Percentiles rank a stretch among this genome's conserved stretches.
Evolutionary conservation across 2,888 invertebrate species (phyloP).

Genomic region (Cremastinae sp.): DNA sequence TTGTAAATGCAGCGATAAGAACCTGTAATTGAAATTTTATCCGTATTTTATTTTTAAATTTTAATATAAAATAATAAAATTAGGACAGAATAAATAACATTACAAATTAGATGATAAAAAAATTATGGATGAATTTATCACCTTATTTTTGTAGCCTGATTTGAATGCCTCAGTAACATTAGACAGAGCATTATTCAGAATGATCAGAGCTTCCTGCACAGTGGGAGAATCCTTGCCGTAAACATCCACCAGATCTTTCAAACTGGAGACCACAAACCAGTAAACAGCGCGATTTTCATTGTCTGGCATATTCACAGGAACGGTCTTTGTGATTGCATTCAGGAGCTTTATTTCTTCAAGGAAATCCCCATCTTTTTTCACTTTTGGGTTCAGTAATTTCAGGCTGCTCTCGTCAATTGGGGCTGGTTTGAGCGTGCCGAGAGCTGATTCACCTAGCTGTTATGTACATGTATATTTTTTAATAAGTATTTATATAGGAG

Average conservation of each 20-base stretch:
- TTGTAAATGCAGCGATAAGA: constrained; percentile 84
- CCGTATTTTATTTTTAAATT: too few species aligned
- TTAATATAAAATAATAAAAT: too few species aligned
- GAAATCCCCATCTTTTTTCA: constrained; percentile 84
- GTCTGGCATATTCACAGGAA: constrained; percentile 80
- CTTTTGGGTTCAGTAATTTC: constrained; percentile 68
- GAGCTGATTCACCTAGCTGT: constrained; percentile 77
- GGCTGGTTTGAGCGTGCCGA: constrained; percentile 76
- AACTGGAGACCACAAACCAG: constrained; percentile 84
- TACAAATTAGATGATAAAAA: too few species aligned
- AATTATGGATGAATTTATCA: too few species aligned
- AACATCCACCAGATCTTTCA: constrained; percentile 84
- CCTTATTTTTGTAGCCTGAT: constrained; percentile 77
- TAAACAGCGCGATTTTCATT: constrained; percentile 85
- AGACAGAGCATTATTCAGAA: constrained; percentile 82
- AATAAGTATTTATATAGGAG: too few species aligned
- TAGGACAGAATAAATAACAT: too few species aligned
- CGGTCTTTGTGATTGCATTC: constrained; percentile 83
- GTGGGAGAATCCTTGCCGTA: constrained; percentile 85
- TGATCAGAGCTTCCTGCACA: constrained; percentile 84
- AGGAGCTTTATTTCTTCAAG: constrained; percentile 84
- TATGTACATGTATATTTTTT: too few species aligned
- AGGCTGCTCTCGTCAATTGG: constrained; percentile 73
- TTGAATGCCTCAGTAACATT: constrained; percentile 75
- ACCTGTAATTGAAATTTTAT: constrained; percentile 77